Evolutionary conservation across 2,797 vertebrate species (phyloP), one percentile per base, ranked within the genome.

Genomic region (Neoniphon sammara): DNA sequence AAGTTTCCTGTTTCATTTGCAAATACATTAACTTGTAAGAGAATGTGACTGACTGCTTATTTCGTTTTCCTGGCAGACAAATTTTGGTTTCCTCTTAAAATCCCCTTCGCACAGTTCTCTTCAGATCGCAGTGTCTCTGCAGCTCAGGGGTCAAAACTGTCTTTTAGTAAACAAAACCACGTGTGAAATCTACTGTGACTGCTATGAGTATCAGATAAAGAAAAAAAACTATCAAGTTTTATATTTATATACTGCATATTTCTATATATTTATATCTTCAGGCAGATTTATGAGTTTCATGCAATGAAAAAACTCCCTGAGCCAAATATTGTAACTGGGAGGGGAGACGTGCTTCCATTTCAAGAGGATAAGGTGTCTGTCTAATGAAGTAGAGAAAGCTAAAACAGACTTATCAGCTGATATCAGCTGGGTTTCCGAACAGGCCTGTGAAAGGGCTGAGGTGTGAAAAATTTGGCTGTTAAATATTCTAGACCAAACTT

Each of bases 41-140:
- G 8, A 23, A 50, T n/a, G 53, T 77, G 61, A 74, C 47, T 7
- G 23, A 53, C 25, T 3, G 0, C 7, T 15, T 63, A 10, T 79
- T 73, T 83, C 14, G 6, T 79, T 58, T 82, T 67, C 49, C 70
- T 87, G 70, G 65, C 71, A 25, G 59, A 75, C 5, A 20, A 75
- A 9, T 34, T 10, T 44, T 63, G 47, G 67, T 80, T 91, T 92
- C 88, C 87, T 91, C 78, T 79, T 75, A 87, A 93, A 92, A 88
- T 79, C 85, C 87, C 83, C 60, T 80, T 5, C 12, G 66, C 46
- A 44, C 66, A 47, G 57, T 5, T 66, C 36, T 55, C 75, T 18
- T 76, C 18, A 66, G 56, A 21, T 52, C 20, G 0, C 69, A 50
- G 31, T 2, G 2, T 56, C 20, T 78, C 53, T 46, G 39, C 52